A percentile compares a stretch with the other conserved stretches of the same genome.
Evolutionary conservation across 37 sponge, comb jelly and placozoan genomes (phyloP).

Genomic region (Lycopodina hypogea): DNA sequence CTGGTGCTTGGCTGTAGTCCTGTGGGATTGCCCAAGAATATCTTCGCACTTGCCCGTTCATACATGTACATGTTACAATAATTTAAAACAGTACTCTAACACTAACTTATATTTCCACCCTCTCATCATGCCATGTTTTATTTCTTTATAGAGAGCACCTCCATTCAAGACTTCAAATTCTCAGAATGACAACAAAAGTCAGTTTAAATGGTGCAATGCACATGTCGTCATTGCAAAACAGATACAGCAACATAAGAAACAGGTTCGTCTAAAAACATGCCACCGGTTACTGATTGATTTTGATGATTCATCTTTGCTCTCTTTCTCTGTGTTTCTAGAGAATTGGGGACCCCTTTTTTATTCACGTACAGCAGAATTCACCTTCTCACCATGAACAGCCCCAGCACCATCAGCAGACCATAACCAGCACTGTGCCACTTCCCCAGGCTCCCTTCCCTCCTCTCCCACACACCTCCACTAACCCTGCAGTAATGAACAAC

Average conservation of each 20-base stretch:
- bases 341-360: background rate
- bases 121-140: background rate
- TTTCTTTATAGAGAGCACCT: background rate
- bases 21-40: too few relatives aligned
- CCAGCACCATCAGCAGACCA: background rate
- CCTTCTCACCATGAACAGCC: background rate
- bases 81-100: too few relatives aligned
- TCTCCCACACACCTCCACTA: background rate
- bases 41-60: too few relatives aligned
- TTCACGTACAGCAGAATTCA: background rate
- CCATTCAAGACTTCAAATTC: background rate
- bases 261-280: slow-evolving; percentile 5
- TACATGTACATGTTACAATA: too few relatives aligned
- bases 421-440: background rate
- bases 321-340: too few relatives aligned
- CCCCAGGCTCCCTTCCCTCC: background rate
- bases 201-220: slow-evolving; percentile 67
- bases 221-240: slow-evolving; percentile 55
- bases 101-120: too few relatives aligned
- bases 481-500: background rate
- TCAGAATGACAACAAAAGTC: background rate
- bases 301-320: too few relatives aligned
- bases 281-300: background rate
- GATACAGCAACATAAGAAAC: slow-evolving; percentile 49
- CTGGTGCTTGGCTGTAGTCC: too few relatives aligned